Percentiles rank a stretch among this genome's conserved stretches.
Conservation (phyloP, 2,797 vertebrate species). For the Bryconaethiops microstoma region DNA sequence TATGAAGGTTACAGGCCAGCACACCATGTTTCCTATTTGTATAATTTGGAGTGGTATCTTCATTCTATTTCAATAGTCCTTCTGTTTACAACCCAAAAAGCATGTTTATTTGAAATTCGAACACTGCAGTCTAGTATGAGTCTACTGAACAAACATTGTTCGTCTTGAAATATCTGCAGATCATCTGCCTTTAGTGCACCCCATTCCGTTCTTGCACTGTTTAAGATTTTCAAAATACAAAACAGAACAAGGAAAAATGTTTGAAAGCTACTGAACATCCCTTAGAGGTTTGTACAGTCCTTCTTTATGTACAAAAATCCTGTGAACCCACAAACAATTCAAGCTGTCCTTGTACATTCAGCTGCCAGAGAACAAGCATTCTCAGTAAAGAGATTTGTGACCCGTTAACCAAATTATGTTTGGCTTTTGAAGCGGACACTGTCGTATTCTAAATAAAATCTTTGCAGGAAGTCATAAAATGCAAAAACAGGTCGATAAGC, state of each 20-base stretch:
- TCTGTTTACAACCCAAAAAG: not conserved
- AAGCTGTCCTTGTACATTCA: too few species aligned
- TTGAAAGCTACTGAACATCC: too few species aligned
- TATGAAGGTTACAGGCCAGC: not conserved
- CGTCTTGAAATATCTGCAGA: not conserved
- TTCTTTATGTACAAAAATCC: too few species aligned
- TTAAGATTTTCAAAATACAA: too few species aligned
- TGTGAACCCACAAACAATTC: too few species aligned
- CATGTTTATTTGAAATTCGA: not conserved
- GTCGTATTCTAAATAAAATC: not conserved
- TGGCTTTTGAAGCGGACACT: not conserved
- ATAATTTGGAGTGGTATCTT: not conserved
- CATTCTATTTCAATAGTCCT: not conserved
- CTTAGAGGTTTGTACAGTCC: too few species aligned
- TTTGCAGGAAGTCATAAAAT: conserved; percentile 1
- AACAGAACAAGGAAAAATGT: too few species aligned
- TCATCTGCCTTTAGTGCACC: not conserved
- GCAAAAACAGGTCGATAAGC: not conserved
- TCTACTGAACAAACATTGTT: not conserved
- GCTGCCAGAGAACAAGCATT: not conserved
- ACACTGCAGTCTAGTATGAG: not conserved
- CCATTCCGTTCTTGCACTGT: too few species aligned
- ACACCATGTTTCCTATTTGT: not conserved
- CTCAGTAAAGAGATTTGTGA: not conserved
- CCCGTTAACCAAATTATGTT: not conserved